A percentile compares a stretch with the other conserved stretches of the same genome.
These are phyloP conservation scores for Bombus superbus DNA, from an alignment of 1,140 invertebrate species.

Conservation along the genomic window DNA sequence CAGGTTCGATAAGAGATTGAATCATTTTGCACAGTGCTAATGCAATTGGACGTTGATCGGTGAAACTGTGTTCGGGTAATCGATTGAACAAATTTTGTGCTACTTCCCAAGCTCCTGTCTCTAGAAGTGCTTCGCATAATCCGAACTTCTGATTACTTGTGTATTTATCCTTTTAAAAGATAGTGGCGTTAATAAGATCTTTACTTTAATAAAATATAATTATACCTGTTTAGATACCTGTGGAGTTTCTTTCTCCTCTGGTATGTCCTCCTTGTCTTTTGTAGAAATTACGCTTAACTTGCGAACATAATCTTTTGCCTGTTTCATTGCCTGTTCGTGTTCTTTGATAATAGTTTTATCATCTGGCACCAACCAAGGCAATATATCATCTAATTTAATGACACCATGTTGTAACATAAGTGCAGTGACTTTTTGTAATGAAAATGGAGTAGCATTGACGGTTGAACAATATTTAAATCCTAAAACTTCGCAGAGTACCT, in stretches of 20 bases:
- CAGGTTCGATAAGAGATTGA: conserved; percentile 92
- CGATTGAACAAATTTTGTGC: conserved; percentile 90
- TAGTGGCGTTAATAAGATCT: conserved; percentile 23
- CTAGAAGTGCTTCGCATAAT: conserved; percentile 93
- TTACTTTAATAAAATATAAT: conserved; percentile 69
- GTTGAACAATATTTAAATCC: conserved; percentile 95
- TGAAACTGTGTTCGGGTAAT: conserved; percentile 92
- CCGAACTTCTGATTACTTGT: conserved; percentile 96
- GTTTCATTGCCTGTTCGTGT: conserved; percentile 91
- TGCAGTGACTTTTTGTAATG: conserved; percentile 94
- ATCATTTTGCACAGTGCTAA: conserved; percentile 91
- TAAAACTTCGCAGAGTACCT: conserved; percentile 95
- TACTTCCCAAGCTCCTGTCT: conserved; percentile 95
- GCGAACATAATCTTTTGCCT: conserved; percentile 93
- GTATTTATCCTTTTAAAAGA: conserved; percentile 84
- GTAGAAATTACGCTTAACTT: conserved; percentile 94
- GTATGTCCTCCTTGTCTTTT: conserved; percentile 91
- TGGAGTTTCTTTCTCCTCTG: conserved; percentile 88
- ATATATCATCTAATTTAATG: conserved; percentile 94
- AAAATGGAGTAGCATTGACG: conserved; percentile 88
- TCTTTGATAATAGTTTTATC: conserved; percentile 92
- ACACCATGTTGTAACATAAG: conserved; percentile 94
- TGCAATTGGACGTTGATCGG: conserved; percentile 91
- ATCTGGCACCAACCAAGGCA: conserved; percentile 94
- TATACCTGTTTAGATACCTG: conserved; percentile 75